These are phyloP conservation scores for Carassius auratus DNA, from an alignment of 2,113 vertebrate species.

Conservation along the genomic window DNA sequence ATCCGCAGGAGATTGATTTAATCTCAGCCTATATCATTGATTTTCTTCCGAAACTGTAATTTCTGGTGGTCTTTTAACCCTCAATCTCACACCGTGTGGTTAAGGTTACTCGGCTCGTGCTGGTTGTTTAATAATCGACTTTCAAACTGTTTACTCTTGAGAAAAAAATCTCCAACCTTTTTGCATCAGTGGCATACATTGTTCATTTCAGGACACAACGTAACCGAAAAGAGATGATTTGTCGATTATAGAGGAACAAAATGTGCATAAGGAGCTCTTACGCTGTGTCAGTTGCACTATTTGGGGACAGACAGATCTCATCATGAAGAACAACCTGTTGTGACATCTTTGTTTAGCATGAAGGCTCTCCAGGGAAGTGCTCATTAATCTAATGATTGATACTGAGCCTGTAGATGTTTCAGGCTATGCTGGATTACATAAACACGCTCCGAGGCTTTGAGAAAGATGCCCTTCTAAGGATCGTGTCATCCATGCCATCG, in stretches of 20 bases:
- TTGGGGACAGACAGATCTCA: neutral
- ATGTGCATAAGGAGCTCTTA: slow-evolving; percentile 7
- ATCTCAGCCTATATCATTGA: slow-evolving; percentile 15
- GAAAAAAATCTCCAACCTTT: neutral
- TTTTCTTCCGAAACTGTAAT: slow-evolving; percentile 20
- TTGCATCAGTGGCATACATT: neutral
- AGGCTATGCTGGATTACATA: slow-evolving; percentile 17
- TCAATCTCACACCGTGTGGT: neutral
- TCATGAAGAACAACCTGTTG: slow-evolving; percentile 16
- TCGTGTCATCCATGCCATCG: neutral
- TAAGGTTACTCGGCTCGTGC: slow-evolving; percentile 27
- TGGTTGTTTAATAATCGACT: slow-evolving; percentile 18
- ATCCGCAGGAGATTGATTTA: slow-evolving; percentile 6
- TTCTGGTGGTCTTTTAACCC: neutral
- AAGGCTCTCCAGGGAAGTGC: slow-evolving; percentile 18
- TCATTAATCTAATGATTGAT: slow-evolving; percentile 48
- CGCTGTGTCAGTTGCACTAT: neutral
- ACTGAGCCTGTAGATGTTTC: slow-evolving; percentile 28
- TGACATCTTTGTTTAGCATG: slow-evolving; percentile 42
- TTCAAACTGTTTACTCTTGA: slow-evolving; percentile 7
- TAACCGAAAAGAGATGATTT: neutral
- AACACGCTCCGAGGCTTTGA: neutral
- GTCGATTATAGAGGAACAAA: neutral
- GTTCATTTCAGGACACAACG: neutral
- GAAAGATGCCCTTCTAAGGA: slow-evolving; percentile 1